phyloP scores from a whole-genome alignment of 2,113 vertebrate genomes.

The Gulo gulo region DNA sequence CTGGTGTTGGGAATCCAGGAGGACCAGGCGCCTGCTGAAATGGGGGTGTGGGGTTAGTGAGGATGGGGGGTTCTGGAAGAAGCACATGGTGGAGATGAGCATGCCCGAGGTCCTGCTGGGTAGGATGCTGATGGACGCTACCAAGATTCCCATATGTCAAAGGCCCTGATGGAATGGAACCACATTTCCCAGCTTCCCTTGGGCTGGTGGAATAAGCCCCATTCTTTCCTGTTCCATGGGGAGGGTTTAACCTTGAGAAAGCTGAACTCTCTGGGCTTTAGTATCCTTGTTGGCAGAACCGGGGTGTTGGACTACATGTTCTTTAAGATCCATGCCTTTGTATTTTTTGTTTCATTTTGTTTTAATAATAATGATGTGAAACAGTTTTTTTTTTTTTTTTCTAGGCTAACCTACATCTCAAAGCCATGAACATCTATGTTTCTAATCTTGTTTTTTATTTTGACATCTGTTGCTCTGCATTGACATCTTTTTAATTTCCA shows the following conservation, averaged over 20 bases:
- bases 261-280: background rate
- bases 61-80: background rate
- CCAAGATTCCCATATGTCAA: too few relatives aligned
- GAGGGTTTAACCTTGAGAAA: background rate
- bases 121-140: too few relatives aligned
- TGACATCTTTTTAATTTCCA: conserved; percentile 4
- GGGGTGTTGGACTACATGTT: background rate
- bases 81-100: rapidly evolving
- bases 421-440: conserved; percentile 14
- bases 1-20: background rate
- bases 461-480: background rate
- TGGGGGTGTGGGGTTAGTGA: rapidly evolving
- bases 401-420: background rate
- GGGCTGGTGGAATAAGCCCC: background rate
- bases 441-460: conserved; percentile 25
- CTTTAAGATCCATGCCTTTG: background rate
- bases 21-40: background rate
- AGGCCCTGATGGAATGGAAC: background rate
- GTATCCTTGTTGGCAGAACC: background rate
- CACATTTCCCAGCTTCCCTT: background rate
- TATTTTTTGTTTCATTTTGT: background rate
- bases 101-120: too few relatives aligned
- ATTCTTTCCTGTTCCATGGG: background rate
- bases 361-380: background rate
- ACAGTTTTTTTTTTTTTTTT: background rate